Evolutionary conservation across 2,113 vertebrate species (phyloP), one percentile per base, ranked within the genome.

Genomic region (Scomber colias): DNA sequence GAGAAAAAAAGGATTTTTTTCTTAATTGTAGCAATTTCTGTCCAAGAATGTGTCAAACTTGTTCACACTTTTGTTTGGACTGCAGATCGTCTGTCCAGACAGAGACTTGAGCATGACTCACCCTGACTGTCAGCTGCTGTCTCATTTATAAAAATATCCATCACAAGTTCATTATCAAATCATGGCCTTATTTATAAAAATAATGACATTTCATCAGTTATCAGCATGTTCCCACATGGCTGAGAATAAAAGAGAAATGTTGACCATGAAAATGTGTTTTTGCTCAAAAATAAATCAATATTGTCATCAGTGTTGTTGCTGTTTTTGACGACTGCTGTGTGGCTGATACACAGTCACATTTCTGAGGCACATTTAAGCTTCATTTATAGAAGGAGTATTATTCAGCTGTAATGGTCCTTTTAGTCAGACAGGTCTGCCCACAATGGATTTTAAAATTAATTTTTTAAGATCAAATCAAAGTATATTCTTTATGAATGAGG

Each of bases 41-140:
- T 85, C 89, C 66, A 77, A 65, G 55, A 79, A 89, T 57, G 77
- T 85, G 82, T 89, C 86, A 89, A 80, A 87, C 65, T 71, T 80
- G 80, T 90, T 89, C 78, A 24, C 90, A 80, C 87, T 89, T 90
- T 79, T 83, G 84, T 89, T 82, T 77, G 83, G 73, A 63, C 61
- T 15, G 59, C 11, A 71, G 54, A 27, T 84, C 13, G 30, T 74
- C 71, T 46, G 70, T 78, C 80, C 80, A 75, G 74, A 86, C 82
- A 66, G 73, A 82, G 70, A 80, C 55, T 44, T 24, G 31, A 76
- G 59, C 1, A 15, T 89, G 86, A 92, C 80, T 90, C 81, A 88
- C 66, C 69, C 61, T n/a, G 56, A 60, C 77, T 79, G 82, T 88
- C 86, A 82, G 79, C 82, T 75, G 70, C 70, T 49, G 62, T 82